Evolutionary conservation across 2,113 vertebrate genomes (phyloP), one percentile per base, ranked within the genome.

Genomic region (Mastomys natalensis): DNA sequence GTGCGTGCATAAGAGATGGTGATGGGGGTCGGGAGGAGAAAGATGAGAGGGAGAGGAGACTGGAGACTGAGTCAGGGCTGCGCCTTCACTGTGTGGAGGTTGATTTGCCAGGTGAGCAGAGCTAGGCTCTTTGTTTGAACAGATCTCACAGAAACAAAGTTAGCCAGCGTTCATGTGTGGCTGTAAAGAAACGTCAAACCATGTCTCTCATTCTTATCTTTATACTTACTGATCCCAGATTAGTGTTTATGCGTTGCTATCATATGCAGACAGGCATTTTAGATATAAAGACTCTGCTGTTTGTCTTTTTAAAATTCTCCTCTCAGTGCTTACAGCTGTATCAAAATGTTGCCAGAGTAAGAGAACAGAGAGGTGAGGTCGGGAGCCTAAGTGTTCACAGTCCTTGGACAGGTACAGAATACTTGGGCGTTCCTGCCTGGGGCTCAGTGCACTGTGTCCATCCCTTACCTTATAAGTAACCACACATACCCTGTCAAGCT

Each of bases 1-100:
- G 4, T 7, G 1, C 0, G 5, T 17, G 1, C 7, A 16, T 16
- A 2, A 11, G 45, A 34, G 64, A 16, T 13, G 2, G 12, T 8
- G 62, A 1, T 0, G 4, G 29, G 60, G 60, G 66, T 7, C 0
- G 48, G 80, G 2, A 34, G 8, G 48, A 12, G 7, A 19, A 53
- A 60, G 10, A 7, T 11, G 26, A 48, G 11, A 15, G 15, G 1
- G 22, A 6, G 7, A n/a, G 5, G 34, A 19, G 6, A 1, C 2
- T 31, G 0, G 53, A 62, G 80, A 40, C 37, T 13, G 1, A 43
- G 21, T 9, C 2, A 21, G 78, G 17, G 11, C 11, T 24, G 58
- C 22, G 40, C 80, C 12, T 60, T 77, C 45, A 73, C 8, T 31
- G 16, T 58, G 22, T 26, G 5, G n/a, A 16, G 45, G 19, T 19